A percentile compares a stretch with the other conserved stretches of the same genome.
phyloP scores from a whole-genome alignment of 2,113 vertebrate species.

The Megaceryle maxima region DNA sequence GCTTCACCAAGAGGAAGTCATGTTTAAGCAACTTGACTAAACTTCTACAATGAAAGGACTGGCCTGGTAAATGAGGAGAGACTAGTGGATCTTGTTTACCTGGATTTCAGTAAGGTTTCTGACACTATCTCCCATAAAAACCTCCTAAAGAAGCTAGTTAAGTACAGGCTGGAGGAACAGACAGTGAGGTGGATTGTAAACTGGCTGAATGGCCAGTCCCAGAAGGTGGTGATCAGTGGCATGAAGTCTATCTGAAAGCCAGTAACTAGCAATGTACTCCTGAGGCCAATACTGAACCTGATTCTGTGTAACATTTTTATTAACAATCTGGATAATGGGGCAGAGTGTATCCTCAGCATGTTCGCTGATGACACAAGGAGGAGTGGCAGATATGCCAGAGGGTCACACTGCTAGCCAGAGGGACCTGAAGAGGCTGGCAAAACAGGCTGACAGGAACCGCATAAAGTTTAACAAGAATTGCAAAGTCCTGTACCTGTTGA shows the following conservation, averaged over 20 bases:
- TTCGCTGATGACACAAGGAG: not conserved
- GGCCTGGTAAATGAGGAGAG: not conserved
- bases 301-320: not conserved
- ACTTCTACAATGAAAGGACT: not conserved
- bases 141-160: not conserved
- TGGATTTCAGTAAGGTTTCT: not conserved
- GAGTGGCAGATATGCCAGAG: not conserved
- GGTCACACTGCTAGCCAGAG: not conserved
- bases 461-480: not conserved
- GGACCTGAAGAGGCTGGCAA: not conserved
- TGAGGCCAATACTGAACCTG: not conserved
- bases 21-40: not conserved
- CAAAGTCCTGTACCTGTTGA: not conserved
- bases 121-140: not conserved
- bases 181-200: not conserved
- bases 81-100: not conserved
- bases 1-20: not conserved
- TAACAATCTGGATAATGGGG: not conserved
- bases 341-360: not conserved
- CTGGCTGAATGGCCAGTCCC: not conserved
- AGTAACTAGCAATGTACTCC: not conserved
- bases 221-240: not conserved
- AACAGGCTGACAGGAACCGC: not conserved
- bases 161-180: not conserved
- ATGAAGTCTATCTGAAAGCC: not conserved